These are phyloP conservation scores for Neosalanx taihuensis DNA, from an alignment of 2,797 vertebrate species.

Conservation along the genomic window DNA sequence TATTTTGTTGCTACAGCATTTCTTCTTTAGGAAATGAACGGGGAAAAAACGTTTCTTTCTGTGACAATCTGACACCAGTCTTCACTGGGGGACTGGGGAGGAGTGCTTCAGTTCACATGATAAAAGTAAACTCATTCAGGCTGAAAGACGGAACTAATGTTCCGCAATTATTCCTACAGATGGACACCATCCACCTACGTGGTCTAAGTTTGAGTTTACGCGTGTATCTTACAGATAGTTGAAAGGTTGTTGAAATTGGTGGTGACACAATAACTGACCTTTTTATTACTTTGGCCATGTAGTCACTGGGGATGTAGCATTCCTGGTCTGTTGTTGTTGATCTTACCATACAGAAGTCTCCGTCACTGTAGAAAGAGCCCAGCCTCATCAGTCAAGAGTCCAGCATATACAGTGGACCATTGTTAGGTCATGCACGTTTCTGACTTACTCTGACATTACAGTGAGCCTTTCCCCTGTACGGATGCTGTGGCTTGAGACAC, in stretches of 20 bases:
- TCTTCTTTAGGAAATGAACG: too few relatives aligned
- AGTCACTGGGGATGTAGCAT: slow-evolving; percentile 74
- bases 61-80: slow-evolving; percentile 17
- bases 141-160: slow-evolving; percentile 30
- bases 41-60: too few relatives aligned
- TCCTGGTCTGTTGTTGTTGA: slow-evolving; percentile 70
- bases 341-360: slow-evolving; percentile 80
- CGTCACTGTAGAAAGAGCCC: slow-evolving; percentile 67
- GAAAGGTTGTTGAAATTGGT: background rate
- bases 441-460: slow-evolving; percentile 81
- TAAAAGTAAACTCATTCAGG: slow-evolving; percentile 27
- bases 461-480: slow-evolving; percentile 75
- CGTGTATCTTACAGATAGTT: background rate
- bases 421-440: background rate
- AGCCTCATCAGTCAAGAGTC: background rate
- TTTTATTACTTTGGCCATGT: slow-evolving; percentile 76
- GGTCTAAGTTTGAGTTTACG: background rate
- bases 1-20: too few relatives aligned
- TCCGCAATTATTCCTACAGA: slow-evolving; percentile 32
- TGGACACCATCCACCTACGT: slow-evolving; percentile 34
- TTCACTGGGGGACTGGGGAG: slow-evolving; percentile 55
- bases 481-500: slow-evolving; percentile 57
- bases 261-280: slow-evolving; percentile 61
- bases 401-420: background rate
- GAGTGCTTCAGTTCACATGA: slow-evolving; percentile 39